Evolutionary conservation across 2,797 vertebrate species (phyloP).

Genomic region (Mormyrus proboscirostris): DNA sequence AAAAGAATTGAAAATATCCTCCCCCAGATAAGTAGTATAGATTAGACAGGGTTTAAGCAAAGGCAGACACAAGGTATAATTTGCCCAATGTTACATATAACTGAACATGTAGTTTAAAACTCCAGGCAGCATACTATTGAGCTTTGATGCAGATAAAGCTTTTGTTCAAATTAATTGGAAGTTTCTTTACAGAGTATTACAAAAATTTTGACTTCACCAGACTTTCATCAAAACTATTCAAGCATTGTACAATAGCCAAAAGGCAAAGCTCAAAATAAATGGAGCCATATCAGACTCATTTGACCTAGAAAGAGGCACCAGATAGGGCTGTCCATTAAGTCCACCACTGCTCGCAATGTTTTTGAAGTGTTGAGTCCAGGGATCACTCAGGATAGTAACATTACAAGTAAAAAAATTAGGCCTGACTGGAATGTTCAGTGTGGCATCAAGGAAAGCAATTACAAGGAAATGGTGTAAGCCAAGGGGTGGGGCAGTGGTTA

Average conservation of each 20-base stretch:
- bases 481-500: too few relatives aligned
- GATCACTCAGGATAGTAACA: neutral
- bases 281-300: neutral
- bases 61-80: neutral
- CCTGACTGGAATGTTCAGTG: too few relatives aligned
- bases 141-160: too few relatives aligned
- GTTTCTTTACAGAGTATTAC: too few relatives aligned
- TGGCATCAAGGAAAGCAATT: too few relatives aligned
- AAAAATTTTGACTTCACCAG: too few relatives aligned
- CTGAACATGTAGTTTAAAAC: neutral
- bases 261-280: neutral
- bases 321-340: too few relatives aligned
- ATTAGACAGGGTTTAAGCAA: neutral
- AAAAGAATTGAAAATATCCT: neutral
- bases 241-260: neutral
- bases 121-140: neutral
- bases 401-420: neutral
- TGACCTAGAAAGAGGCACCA: too few relatives aligned
- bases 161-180: too few relatives aligned
- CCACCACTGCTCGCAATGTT: neutral
- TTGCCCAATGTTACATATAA: neutral
- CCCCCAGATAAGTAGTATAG: neutral
- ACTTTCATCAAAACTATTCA: neutral
- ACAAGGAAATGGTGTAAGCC: too few relatives aligned
- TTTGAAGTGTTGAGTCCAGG: neutral